Conservation (phyloP, 1,140 invertebrate species). For the Archegozetes longisetosus region DNA sequence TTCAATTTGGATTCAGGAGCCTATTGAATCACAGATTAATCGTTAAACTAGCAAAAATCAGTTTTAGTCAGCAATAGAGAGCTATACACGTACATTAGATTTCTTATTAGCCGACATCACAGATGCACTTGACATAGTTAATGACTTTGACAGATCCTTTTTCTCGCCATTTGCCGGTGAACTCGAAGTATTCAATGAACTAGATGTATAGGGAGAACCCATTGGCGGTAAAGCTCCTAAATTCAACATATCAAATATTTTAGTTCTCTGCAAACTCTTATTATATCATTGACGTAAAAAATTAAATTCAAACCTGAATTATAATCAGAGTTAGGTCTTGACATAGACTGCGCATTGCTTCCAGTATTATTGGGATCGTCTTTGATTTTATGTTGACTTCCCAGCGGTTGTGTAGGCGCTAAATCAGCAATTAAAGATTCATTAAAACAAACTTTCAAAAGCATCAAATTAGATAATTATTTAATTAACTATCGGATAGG, state of each 20-base stretch:
- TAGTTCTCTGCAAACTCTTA: background rate
- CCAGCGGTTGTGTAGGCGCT: background rate
- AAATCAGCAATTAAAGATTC: background rate
- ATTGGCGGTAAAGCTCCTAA: too few species aligned
- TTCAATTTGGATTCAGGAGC: constrained; percentile 35
- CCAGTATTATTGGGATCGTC: background rate
- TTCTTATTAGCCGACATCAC: background rate
- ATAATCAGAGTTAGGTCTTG: background rate
- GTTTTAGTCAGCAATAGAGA: too few species aligned
- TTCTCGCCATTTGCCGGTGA: background rate
- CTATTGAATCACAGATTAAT: too few species aligned
- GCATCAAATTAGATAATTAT: too few species aligned
- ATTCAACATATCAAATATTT: background rate
- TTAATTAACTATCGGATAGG: too few species aligned
- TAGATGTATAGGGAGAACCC: background rate
- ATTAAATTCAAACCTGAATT: background rate
- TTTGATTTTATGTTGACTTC: background rate
- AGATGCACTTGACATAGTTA: background rate
- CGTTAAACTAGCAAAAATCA: too few species aligned
- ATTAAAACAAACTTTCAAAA: background rate
- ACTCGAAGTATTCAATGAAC: background rate
- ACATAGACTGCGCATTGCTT: background rate
- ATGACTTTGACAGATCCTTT: background rate
- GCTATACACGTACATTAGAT: background rate
- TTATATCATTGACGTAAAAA: background rate